Percentiles rank a stretch among this genome's conserved stretches.
phyloP scores from a whole-genome alignment of 2,113 vertebrate species.

The Amblyopsis rosae region DNA sequence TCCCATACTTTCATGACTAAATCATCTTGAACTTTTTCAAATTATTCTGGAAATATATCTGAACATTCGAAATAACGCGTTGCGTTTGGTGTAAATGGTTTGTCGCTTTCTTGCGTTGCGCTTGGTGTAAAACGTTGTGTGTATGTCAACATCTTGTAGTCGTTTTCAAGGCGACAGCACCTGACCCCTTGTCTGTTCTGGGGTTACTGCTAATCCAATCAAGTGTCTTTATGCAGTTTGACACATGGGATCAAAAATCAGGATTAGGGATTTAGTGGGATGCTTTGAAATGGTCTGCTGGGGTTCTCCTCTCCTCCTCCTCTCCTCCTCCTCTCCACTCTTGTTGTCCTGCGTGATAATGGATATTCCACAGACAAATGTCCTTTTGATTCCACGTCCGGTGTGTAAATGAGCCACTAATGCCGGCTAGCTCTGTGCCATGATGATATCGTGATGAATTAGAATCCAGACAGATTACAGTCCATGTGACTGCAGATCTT shows the following conservation, averaged over 20 bases:
- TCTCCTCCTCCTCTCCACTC: neutral
- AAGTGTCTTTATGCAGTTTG: conserved; percentile 51
- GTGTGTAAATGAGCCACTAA: too few relatives aligned
- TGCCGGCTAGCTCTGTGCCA: too few relatives aligned
- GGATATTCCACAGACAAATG: too few relatives aligned
- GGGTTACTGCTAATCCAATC: conserved; percentile 59
- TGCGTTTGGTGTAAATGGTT: too few relatives aligned
- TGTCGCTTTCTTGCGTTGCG: too few relatives aligned
- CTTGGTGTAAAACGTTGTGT: neutral
- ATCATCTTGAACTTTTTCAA: too few relatives aligned
- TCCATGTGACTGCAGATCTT: too few relatives aligned
- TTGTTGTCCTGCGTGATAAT: neutral
- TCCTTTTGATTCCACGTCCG: conserved; percentile 1
- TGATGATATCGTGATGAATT: too few relatives aligned
- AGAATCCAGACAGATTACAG: too few relatives aligned
- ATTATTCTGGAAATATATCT: too few relatives aligned
- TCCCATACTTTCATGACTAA: too few relatives aligned
- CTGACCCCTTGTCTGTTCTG: conserved; percentile 29
- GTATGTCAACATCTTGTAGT: neutral
- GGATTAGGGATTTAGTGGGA: conserved; percentile 47
- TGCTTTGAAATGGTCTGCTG: conserved; percentile 13
- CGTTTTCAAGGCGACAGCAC: conserved; percentile 50
- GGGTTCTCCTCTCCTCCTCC: conserved; percentile 7
- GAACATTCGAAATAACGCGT: too few relatives aligned
- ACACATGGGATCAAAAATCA: conserved; percentile 47